Conservation (phyloP, 2,888 invertebrate genomes). For the Drosophila rellima region DNA sequence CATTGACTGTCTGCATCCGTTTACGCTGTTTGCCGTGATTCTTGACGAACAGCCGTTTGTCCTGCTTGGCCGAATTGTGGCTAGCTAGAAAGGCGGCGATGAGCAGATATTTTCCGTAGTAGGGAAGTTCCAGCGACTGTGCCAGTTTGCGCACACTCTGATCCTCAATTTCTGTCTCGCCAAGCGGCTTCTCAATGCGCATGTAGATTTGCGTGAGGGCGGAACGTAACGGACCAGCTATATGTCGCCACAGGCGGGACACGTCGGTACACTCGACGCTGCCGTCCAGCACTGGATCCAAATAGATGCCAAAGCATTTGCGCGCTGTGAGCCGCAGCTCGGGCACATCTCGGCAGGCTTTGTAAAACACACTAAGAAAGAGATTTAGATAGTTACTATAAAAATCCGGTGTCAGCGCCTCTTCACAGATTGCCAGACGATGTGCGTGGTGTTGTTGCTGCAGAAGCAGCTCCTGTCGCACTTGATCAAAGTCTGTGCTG, state of each 20-base stretch:
- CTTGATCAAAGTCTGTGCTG: conserved; percentile 81
- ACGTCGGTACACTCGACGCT: conserved; percentile 89
- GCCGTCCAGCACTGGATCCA: conserved; percentile 91
- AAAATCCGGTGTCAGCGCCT: conserved; percentile 86
- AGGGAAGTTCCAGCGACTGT: conserved; percentile 92
- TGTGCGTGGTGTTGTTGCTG: conserved; percentile 32
- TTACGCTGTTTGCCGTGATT: conserved; percentile 91
- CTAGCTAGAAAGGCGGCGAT: conserved; percentile 97
- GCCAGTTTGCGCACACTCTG: conserved; percentile 87
- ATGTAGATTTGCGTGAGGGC: conserved; percentile 93
- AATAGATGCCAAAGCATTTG: conserved; percentile 91
- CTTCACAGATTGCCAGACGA: conserved; percentile 65
- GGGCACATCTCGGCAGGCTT: conserved; percentile 93
- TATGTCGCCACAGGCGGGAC: conserved; percentile 92
- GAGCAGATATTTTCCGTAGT: conserved; percentile 94
- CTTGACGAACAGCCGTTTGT: conserved; percentile 94
- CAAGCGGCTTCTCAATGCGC: conserved; percentile 86
- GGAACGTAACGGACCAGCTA: conserved; percentile 90
- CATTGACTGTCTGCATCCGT: conserved; percentile 87
- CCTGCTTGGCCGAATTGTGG: conserved; percentile 95
- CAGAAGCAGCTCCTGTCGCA: conserved; percentile 45
- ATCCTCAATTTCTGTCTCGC: conserved; percentile 56
- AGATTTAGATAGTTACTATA: conserved; percentile 93
- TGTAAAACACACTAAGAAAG: conserved; percentile 93
- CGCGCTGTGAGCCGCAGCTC: conserved; percentile 94